Evolutionary conservation across 2,888 invertebrate genomes (phyloP), one percentile per base, ranked within the genome.

Genomic region (Dicranocentrus wangi): DNA sequence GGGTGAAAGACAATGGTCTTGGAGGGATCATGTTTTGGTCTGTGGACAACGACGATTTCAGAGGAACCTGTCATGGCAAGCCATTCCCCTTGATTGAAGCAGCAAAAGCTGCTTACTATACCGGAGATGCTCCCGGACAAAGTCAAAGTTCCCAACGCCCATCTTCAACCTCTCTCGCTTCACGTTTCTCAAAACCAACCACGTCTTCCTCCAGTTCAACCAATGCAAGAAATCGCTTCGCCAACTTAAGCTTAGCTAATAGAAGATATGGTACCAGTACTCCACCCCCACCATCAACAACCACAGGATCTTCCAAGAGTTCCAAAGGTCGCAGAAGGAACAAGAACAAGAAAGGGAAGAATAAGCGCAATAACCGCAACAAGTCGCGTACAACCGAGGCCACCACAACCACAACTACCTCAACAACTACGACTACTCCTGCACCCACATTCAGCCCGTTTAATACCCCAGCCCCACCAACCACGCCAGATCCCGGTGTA

Each of bases 1-100:
- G 95, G 88, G 96, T 95, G 0, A 94, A 93, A 39, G 93, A 95
- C 81, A 93, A 94, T 85, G 92, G 93, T 70, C 91, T 97, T 25
- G 97, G 97, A 87, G 97, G 97, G 25, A 95, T 95, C 66, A 95
- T 95, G 95, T 95, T 95, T 89, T 95, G 95, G 95, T 94, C 96
- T 0, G 94, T 97, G 86, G 97, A 97, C 89, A 97, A 96, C 88
- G 97, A 97, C 85, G 97, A 97, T 88, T 97, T 97, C 91, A 92
- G 96, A 61, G 97, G 97, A n/a, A 92, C 91, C 42, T 97, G 97
- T 88, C 94, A 94, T 85, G 93, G 92, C 27, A 93, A 93, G 88
- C 94, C 95, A 0, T 97, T 96, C 90, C 97, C 97, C 0, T 90
- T 97, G 63, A 96, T 97, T 85, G 96, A 96, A 88, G 95, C 96